phyloP scores from a whole-genome alignment of 35 echinoderm and acorn worm genomes.

The Apostichopus japonicus region DNA sequence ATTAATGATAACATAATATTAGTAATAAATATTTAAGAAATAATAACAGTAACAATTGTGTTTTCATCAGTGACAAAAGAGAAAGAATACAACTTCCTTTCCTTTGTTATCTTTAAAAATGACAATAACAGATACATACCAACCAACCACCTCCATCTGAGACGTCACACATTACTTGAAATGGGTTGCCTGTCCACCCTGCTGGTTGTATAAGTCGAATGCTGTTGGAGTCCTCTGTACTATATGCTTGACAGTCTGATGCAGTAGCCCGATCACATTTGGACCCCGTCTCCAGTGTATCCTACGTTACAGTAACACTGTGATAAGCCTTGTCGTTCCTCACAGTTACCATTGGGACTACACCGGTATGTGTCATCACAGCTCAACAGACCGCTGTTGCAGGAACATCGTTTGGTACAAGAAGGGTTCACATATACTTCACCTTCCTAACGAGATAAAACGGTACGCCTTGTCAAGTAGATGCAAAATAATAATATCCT shows the following conservation, averaged over 20 bases:
- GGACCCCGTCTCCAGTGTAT: not conserved
- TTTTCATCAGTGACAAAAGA: too few species aligned
- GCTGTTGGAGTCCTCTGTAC: not conserved
- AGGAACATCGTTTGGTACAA: not conserved
- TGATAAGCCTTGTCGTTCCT: not conserved
- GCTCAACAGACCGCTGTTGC: not conserved
- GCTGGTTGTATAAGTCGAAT: not conserved
- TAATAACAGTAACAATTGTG: too few species aligned
- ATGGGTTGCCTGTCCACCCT: not conserved
- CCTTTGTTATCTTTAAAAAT: too few species aligned
- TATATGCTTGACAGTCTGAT: not conserved
- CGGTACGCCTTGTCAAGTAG: too few species aligned
- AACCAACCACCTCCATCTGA: not conserved
- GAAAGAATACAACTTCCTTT: too few species aligned
- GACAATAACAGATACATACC: not conserved
- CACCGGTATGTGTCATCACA: slow-evolving; percentile 5
- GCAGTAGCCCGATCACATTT: not conserved
- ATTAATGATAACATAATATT: too few species aligned
- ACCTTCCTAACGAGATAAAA: not conserved
- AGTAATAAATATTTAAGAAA: too few species aligned
- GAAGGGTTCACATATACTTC: not conserved
- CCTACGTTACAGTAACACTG: not conserved
- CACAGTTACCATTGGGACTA: not conserved
- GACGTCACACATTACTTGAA: not conserved
- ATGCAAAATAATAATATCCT: too few species aligned